Percentiles rank a stretch among this genome's conserved stretches.
phyloP scores from a whole-genome alignment of 1,140 invertebrate genomes.

The Papilio helenus region DNA sequence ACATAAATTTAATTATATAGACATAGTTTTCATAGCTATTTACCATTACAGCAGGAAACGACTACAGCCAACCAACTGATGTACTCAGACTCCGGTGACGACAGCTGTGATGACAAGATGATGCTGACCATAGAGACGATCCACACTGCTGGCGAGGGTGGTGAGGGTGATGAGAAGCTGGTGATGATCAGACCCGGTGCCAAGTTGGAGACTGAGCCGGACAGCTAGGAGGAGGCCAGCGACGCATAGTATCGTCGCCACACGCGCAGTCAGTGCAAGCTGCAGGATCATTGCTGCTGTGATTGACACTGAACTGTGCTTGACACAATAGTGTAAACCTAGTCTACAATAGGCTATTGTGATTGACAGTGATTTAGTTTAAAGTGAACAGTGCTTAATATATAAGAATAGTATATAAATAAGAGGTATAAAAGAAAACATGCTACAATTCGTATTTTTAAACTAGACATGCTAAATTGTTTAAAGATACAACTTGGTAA shows the following conservation, averaged over 20 bases:
- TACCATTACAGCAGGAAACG: slow-evolving; percentile 64
- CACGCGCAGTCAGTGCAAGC: slow-evolving; percentile 23
- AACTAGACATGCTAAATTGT: too few relatives aligned
- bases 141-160: slow-evolving; percentile 62
- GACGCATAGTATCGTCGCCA: slow-evolving; percentile 52
- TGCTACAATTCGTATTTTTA: too few relatives aligned
- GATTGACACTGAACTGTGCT: background rate
- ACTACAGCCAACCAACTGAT: slow-evolving; percentile 77
- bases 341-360: background rate
- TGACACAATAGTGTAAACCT: background rate
- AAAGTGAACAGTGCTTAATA: too few relatives aligned
- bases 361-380: background rate
- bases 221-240: slow-evolving; percentile 65
- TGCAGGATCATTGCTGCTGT: background rate
- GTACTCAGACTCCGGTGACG: slow-evolving; percentile 78
- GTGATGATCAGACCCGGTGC: slow-evolving; percentile 66
- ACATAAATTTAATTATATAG: too few relatives aligned
- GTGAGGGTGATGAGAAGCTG: slow-evolving; percentile 66
- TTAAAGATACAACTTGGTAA: too few relatives aligned
- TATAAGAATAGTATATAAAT: too few relatives aligned
- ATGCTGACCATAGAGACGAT: slow-evolving; percentile 81
- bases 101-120: slow-evolving; percentile 81
- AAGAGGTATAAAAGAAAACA: too few relatives aligned
- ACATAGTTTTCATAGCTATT: background rate
- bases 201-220: slow-evolving; percentile 67